phyloP scores from a whole-genome alignment of 1,140 invertebrate genomes.

The Drosophila kurseongensis region DNA sequence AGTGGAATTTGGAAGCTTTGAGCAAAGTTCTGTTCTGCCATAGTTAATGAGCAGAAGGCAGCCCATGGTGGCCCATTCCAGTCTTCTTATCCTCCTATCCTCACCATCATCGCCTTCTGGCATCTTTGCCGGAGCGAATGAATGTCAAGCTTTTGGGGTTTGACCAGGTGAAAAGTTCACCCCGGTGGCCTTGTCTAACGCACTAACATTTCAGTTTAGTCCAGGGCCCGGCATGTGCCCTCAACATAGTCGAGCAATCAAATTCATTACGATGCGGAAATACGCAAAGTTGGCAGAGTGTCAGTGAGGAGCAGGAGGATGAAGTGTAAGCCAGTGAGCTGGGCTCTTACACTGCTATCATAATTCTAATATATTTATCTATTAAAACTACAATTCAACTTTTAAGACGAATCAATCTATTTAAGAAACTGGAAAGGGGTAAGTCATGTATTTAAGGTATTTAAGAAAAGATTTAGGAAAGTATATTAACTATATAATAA shows the following conservation, averaged over 20 bases:
- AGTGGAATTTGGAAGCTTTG: constrained; percentile 57
- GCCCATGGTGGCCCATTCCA: background rate
- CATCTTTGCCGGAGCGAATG: constrained; percentile 33
- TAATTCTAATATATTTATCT: no score
- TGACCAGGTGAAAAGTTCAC: constrained; percentile 51
- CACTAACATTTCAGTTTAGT: constrained; percentile 20
- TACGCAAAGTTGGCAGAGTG: constrained; percentile 48
- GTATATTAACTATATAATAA: no score
- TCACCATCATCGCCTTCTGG: constrained; percentile 13
- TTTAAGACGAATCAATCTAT: no score
- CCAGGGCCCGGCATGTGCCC: background rate
- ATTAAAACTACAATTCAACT: no score
- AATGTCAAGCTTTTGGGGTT: constrained; percentile 36
- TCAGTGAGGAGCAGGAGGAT: background rate
- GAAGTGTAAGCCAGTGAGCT: constrained; percentile 14
- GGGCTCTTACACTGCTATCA: constrained; percentile 20
- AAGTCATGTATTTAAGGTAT: no score
- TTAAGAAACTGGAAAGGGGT: no score
- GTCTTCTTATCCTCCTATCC: background rate
- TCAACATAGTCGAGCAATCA: constrained; percentile 45
- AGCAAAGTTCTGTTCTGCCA: constrained; percentile 55
- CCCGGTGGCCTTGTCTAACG: constrained; percentile 26
- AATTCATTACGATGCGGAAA: constrained; percentile 57
- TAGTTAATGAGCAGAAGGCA: constrained; percentile 35
- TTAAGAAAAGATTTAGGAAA: no score